A percentile compares a stretch with the other conserved stretches of the same genome.
These are phyloP conservation scores for Adineta ricciae DNA, from an alignment of 2,888 invertebrate species.

Conservation along the genomic window DNA sequence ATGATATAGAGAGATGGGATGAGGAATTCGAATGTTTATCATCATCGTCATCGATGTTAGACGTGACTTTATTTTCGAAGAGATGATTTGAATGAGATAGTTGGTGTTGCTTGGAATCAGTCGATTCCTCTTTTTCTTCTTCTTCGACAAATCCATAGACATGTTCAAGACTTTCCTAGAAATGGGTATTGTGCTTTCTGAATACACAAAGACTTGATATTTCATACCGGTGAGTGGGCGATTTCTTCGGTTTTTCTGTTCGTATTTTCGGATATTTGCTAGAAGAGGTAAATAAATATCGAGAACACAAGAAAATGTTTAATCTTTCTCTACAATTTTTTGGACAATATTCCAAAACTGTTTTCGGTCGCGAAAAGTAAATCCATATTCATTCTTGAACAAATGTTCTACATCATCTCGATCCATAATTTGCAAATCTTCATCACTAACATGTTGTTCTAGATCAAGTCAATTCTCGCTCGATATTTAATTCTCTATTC, in stretches of 20 bases:
- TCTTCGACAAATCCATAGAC: neutral
- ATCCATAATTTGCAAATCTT: neutral
- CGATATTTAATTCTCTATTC: too few relatives aligned
- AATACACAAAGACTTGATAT: neutral
- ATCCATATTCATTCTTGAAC: slow-evolving; percentile 9
- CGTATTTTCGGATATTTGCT: neutral
- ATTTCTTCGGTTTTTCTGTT: neutral
- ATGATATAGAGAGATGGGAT: neutral
- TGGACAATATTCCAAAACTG: neutral
- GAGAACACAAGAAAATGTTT: too few relatives aligned
- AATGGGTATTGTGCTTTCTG: neutral
- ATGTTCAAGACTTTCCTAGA: neutral
- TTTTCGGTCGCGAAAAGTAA: slow-evolving; percentile 14
- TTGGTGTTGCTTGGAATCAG: neutral
- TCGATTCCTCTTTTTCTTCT: neutral
- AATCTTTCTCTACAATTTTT: neutral
- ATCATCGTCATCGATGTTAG: neutral
- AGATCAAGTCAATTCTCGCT: neutral
- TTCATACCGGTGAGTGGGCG: neutral
- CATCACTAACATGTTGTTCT: neutral
- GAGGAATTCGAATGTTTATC: neutral
- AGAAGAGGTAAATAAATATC: neutral
- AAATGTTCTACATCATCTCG: slow-evolving; percentile 11
- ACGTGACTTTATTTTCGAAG: neutral
- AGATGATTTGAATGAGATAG: neutral